These are phyloP conservation scores for Stenoptilia bipunctidactyla DNA, from an alignment of 2,888 invertebrate species.

Conservation along the genomic window DNA sequence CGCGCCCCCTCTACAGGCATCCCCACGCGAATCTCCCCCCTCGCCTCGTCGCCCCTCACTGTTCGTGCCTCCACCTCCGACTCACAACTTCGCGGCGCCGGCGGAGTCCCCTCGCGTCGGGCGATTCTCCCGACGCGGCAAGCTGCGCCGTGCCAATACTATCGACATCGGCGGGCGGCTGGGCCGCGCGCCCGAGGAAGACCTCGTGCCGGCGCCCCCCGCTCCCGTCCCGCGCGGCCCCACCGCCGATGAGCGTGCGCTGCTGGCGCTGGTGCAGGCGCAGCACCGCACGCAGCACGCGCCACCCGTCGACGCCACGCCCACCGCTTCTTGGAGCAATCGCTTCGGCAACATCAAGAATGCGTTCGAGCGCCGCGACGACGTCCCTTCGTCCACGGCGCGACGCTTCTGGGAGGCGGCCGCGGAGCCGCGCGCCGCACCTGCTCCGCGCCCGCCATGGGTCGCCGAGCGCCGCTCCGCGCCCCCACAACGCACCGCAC, in stretches of 20 bases:
- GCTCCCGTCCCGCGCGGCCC: neutral
- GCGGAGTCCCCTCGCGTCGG: conserved; percentile 40
- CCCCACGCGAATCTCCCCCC: conserved; percentile 1
- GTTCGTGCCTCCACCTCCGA: conserved; percentile 50
- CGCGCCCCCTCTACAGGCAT: neutral
- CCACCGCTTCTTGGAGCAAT: conserved; percentile 73
- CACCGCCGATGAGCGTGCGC: neutral
- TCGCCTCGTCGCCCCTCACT: conserved; percentile 24
- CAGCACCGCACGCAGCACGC: neutral
- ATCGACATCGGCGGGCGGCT: conserved; percentile 89
- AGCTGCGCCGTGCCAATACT: conserved; percentile 90
- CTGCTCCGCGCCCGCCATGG: conserved; percentile 40
- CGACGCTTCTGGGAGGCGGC: conserved; percentile 72
- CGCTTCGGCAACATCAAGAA: conserved; percentile 88
- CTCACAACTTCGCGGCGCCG: conserved; percentile 53
- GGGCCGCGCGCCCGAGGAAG: conserved; percentile 54
- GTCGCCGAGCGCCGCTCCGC: conserved; percentile 41
- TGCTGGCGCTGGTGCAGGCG: neutral
- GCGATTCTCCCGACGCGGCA: conserved; percentile 76
- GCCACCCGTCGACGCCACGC: neutral
- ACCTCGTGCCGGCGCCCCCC: conserved; percentile 26
- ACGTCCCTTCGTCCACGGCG: conserved; percentile 65
- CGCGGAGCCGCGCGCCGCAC: conserved; percentile 49
- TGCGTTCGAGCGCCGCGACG: conserved; percentile 77
- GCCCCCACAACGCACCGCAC: conserved; percentile 22